Conservation (phyloP, 2,797 vertebrate species). For the Sebastes glaucus region DNA sequence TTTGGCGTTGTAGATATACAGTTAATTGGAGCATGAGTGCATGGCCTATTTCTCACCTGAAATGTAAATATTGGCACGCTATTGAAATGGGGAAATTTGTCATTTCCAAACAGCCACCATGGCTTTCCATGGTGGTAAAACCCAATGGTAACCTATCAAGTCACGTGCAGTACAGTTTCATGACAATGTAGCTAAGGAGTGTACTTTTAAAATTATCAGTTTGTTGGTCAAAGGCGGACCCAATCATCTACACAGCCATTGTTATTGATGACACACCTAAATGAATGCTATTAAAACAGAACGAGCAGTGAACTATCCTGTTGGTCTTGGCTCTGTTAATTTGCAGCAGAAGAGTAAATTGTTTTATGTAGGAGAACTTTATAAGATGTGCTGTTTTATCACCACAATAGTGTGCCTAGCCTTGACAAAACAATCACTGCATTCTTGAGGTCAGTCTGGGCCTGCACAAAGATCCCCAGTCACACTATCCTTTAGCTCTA, state of each 20-base stretch:
- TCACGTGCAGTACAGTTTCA: neutral
- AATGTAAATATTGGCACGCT: neutral
- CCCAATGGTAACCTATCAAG: neutral
- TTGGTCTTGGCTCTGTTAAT: conserved; percentile 2
- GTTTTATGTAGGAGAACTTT: conserved; percentile 20
- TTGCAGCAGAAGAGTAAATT: conserved; percentile 12
- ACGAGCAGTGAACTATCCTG: neutral
- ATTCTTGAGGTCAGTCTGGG: conserved; percentile 52
- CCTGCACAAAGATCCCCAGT: conserved; percentile 36
- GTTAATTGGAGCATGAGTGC: neutral
- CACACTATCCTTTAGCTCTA: conserved; percentile 14
- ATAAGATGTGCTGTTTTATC: conserved; percentile 29
- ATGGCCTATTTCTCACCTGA: neutral
- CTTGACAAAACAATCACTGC: conserved; percentile 43
- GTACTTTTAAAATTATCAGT: neutral
- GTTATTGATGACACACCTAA: neutral
- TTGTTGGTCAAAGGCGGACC: neutral
- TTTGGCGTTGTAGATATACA: conserved; percentile 1
- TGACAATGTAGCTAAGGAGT: neutral
- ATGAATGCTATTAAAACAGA: neutral
- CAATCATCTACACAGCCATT: neutral
- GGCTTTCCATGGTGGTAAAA: neutral
- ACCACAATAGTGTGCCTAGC: conserved; percentile 31
- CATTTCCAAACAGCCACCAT: neutral
- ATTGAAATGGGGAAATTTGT: neutral